Conservation (phyloP, 2,888 invertebrate genomes). For the Drosophila siamana region DNA sequence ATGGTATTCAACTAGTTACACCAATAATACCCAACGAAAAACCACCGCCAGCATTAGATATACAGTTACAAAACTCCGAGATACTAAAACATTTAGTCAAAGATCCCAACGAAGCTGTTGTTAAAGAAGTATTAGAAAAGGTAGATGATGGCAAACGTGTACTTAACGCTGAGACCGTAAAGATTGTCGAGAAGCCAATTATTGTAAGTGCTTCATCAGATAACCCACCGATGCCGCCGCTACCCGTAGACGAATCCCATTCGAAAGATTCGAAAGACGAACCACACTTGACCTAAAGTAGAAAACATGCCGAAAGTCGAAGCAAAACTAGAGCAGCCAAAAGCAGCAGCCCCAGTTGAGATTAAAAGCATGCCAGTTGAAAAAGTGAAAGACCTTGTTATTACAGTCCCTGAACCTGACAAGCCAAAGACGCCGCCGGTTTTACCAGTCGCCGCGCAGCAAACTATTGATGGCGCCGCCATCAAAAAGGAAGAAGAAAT, state of each 20-base stretch:
- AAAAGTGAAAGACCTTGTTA: not conserved
- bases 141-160: constrained; percentile 34
- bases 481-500: constrained; percentile 86
- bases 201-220: constrained; percentile 32
- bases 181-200: constrained; percentile 26
- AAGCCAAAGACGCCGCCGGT: constrained; percentile 1
- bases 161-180: constrained; percentile 8
- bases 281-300: constrained; percentile 13
- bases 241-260: constrained; percentile 79
- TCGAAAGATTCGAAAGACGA: constrained; percentile 21
- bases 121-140: constrained; percentile 35
- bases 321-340: constrained; percentile 10
- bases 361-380: constrained; percentile 22
- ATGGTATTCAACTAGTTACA: constrained; percentile 56
- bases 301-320: constrained; percentile 17
- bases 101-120: constrained; percentile 19
- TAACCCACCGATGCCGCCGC: constrained; percentile 71
- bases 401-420: not conserved
- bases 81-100: constrained; percentile 48
- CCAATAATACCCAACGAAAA: constrained; percentile 53
- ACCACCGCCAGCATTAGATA: constrained; percentile 36
- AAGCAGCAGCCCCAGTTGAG: not conserved
- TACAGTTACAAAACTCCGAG: constrained; percentile 46
- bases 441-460: constrained; percentile 32
- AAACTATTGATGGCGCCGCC: constrained; percentile 84